Base-by-base conservation (phyloP, 2,797 vertebrate genomes). In the Mustela erminea region DNA sequence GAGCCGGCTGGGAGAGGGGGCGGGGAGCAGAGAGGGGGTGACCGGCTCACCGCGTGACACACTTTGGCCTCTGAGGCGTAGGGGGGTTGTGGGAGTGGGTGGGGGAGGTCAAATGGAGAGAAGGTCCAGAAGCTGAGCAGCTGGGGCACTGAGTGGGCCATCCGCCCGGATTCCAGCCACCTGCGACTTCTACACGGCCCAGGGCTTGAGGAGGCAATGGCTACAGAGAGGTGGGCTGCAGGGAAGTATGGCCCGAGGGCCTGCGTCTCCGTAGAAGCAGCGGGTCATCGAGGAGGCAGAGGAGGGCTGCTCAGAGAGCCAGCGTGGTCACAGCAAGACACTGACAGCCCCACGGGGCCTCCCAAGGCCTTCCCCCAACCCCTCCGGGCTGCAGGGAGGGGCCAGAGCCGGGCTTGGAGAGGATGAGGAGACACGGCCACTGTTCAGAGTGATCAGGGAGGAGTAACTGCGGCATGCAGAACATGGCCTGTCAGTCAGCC, bases 111-210 rank as follows among this genome's bases (percentile, higher is more conserved):
- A 87, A 41, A 60, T 29, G n/a, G 21, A 60, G 66, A 82, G 29
- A 43, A 56, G 15, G 18, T 27, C 77, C 62, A 80, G 86, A 80
- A 64, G 68, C 66, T 35, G 23, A 66, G 46, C 6, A 20, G 77
- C 2, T 1, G 27, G 4, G 54, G 66, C 41, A 38, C 3, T 14
- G 52, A 75, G 1, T 13, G 27, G 43, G 60, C 78, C 1, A 0
- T 25, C 52, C 1, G 15, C 27, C 78, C n/a, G 60, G 58, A 46
- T 35, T 46, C 11, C 29, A 38, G 81, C n/a, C 5, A 12, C 12
- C 70, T 2, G 0, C 32, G 70, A 21, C 35, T 49, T 86, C 54
- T 46, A 13, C 7, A 83, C 46, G 86, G 72, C 80, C 60, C 41
- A 56, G 80, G 43, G 58, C 54, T 54, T 21, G 8, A 32, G 89